Conservation (phyloP, 2,797 vertebrate species). For the Poeciliopsis infans region DNA sequence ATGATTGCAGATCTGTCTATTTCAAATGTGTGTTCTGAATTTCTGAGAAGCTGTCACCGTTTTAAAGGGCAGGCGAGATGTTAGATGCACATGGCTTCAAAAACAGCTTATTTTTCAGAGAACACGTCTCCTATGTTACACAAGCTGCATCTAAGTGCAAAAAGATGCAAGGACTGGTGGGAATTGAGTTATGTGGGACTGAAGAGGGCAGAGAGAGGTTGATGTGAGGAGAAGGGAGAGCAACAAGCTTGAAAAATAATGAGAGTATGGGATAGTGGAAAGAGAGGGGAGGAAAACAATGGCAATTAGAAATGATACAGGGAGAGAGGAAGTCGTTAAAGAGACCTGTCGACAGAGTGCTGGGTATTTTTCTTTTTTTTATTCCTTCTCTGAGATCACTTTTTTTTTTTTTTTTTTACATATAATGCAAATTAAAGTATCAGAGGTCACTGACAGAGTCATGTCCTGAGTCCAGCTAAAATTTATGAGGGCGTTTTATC, state of each 20-base stretch:
- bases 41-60: constrained; percentile 37
- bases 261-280: constrained; percentile 10
- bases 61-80: constrained; percentile 39
- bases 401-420: not conserved
- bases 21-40: constrained; percentile 28
- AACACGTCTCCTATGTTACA: constrained; percentile 75
- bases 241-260: constrained; percentile 47
- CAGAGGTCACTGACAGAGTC: not conserved
- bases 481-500: not conserved
- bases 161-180: constrained; percentile 77
- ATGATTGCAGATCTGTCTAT: constrained; percentile 30
- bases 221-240: constrained; percentile 57
- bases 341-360: constrained; percentile 14
- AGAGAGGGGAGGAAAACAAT: constrained; percentile 13
- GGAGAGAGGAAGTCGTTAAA: constrained; percentile 1
- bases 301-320: constrained; percentile 28
- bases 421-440: not conserved
- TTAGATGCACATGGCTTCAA: constrained; percentile 60
- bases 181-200: constrained; percentile 76
- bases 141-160: constrained; percentile 77
- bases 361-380: not conserved
- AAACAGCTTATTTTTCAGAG: constrained; percentile 74
- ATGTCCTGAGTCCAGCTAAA: not conserved
- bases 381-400: not conserved
- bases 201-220: constrained; percentile 64